Evolutionary conservation across 2,888 invertebrate species (phyloP), one percentile per base, ranked within the genome.

Genomic region (Drosophila atripex): DNA sequence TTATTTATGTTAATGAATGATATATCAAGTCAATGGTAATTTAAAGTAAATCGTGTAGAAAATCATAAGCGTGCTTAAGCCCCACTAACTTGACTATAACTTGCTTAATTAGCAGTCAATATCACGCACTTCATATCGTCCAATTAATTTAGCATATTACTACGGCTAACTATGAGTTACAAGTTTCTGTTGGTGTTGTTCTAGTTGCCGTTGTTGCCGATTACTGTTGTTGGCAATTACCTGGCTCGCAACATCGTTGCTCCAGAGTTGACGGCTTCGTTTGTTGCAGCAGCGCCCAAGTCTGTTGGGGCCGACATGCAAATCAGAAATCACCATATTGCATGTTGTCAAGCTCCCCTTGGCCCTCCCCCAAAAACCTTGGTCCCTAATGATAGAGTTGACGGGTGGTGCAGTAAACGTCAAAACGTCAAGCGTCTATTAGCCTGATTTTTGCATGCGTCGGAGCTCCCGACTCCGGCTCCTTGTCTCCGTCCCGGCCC

Each of bases 91-190:
- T 69, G 74, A 52, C 78, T 65, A 70, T 80, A 84, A 80, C 82
- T 80, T 76, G 75, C 72, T 82, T 89, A 89, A 89, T 89, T 89
- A 88, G 80, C 89, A 84, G 89, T 82, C 89, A 88, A 88, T 89
- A 89, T 78, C 86, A 89, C 83, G 85, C 88, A 86, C 85, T 86
- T 77, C 85, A 88, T 78, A 80, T 71, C 65, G 82, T 76, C 83
- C 89, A 89, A 89, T 89, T 89, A 89, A 86, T 80, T 88, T 84
- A 88, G 80, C 88, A 88, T 84, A 88, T 86, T 80, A 88, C 86
- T 71, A 45, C 71, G 60, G 58, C 83, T 84, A 84, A 84, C 82
- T 73, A 75, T 66, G 63, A 68, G 59, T 46, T 60, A 55, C 68
- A 68, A 60, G 55, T 52, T 69, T 61, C 66, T 68, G 75, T 28